Conservation (phyloP, 2,113 vertebrate genomes). For the human (Homo sapiens) region GRCh38 chr2:217373001-217373500, state of each 20-base stretch:
- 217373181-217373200: background rate
- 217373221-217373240: background rate
- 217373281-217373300: background rate
- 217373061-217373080: background rate
- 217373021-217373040: background rate
- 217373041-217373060: background rate
- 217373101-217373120: background rate
- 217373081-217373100: background rate
- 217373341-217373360: slow-evolving; percentile 3
- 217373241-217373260: background rate
- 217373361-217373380: background rate
- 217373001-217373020: background rate
- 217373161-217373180: background rate
- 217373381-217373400: background rate
- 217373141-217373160: background rate
- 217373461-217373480: background rate
- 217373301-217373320: background rate
- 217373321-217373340: background rate
- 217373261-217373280: background rate
- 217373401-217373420: background rate
- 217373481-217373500: background rate
- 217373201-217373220: background rate
- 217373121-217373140: background rate
- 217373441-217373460: background rate
- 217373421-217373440: background rate